Base-by-base conservation (phyloP, 1,140 invertebrate species). In the Brachionus plicatilis region DNA sequence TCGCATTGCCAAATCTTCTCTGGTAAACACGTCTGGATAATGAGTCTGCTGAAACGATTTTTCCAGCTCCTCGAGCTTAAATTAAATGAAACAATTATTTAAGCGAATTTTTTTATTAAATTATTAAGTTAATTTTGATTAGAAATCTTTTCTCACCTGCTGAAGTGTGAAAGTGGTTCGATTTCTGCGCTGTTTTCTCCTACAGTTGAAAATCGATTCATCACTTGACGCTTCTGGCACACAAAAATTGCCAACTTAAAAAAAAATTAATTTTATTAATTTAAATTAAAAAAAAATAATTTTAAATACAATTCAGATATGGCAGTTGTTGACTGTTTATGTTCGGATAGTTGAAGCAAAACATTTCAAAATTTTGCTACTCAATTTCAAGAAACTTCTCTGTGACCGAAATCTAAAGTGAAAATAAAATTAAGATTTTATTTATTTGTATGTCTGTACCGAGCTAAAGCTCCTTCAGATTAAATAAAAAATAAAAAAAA, bases 1-100 rank as follows among this genome's bases (percentile, higher is more conserved):
- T 29, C 83, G 17, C 41, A 75, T 47, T 11, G 98, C 98, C 87
- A 99, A 91, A 91, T 99, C 97, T 91, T 99, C 98, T 89, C 98
- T 92, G 89, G 96, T 98, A 91, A 99, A 99, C 89, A 99, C 99
- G 91, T 99, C 98, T 12, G 98, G 98, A 90, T 99, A 99, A 92
- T 99, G 97, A 85, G 95, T 97, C 92, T 99, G 99, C 86, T 96
- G 94, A 90, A 99, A 99, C 82, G 98, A 97, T 85, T 95, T 93
- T 92, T 99, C 98, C 90, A 99, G 92, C 93, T 99, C 97, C 87
- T 96, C 95, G 0, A 84, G n/a, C 53, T 84, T 56, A 66, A 65
- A 41, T 14, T 14, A 47, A 47, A 47, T 37, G 5, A 37, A 37
- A 37, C 33, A 37, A 1, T 37, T 37, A 37, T 37, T 37, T 37